Conservation (phyloP, 2,113 vertebrate species). For the Ochotona curzoniae region DNA sequence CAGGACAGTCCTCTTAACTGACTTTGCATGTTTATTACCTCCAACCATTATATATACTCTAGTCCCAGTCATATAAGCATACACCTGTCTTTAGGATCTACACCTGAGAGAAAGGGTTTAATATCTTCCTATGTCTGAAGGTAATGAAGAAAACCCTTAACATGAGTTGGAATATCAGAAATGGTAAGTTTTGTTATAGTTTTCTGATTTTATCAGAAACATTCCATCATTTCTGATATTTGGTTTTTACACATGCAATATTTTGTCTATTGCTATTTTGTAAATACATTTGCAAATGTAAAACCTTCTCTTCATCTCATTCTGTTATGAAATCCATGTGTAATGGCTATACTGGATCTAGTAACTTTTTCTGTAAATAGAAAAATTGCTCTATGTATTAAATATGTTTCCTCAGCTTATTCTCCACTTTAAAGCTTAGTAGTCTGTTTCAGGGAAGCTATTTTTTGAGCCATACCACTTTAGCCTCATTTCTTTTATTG, state of each 20-base stretch:
- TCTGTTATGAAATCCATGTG: not conserved
- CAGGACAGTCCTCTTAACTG: not conserved
- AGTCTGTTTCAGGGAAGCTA: not conserved
- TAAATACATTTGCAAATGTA: not conserved
- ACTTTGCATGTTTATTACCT: not conserved
- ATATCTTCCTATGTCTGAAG: not conserved
- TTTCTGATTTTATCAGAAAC: not conserved
- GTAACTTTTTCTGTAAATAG: not conserved
- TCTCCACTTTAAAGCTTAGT: constrained; percentile 3
- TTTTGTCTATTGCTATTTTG: not conserved
- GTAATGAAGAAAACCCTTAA: not conserved
- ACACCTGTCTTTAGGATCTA: not conserved
- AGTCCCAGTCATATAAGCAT: not conserved
- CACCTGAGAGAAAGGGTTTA: not conserved
- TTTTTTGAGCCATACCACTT: not conserved
- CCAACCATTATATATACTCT: not conserved
- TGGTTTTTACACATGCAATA: not conserved
- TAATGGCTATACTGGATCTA: not conserved
- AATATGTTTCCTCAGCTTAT: not conserved
- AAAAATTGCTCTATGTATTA: not conserved
- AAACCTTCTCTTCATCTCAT: not conserved
- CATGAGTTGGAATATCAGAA: not conserved
- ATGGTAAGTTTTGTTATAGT: not conserved
- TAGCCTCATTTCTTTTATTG: not conserved
- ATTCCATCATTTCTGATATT: not conserved